Base-by-base conservation (phyloP, 2,888 invertebrate genomes). In the Drosophila greeni region DNA sequence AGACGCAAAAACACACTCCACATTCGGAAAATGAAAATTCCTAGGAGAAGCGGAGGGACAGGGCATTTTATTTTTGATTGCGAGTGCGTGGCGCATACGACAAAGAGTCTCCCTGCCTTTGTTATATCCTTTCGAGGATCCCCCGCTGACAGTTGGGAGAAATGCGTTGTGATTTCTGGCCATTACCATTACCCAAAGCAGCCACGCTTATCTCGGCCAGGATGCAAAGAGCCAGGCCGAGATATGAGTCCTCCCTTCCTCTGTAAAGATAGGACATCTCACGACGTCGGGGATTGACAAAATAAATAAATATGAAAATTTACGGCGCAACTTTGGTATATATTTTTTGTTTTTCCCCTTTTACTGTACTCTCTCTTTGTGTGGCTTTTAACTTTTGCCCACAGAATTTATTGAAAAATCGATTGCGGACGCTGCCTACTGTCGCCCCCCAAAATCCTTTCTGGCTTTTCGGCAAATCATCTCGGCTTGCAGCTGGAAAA, bases 241-340 rank as follows among this genome's bases (percentile, higher is more conserved):
- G 57, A 45, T 20, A 61, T 37, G 40, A 18, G 74, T 69, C 45
- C n/a, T n/a, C 14, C 18, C 18, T 75, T 80, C 29, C 72, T 80
- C 74, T 68, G 75, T 70, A 77, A 75, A 73, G 73, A 76, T 75
- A 62, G 45, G 45, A 29, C 18, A 45, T 42, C 24, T 26, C 42
- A 34, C 39, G 31, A 66, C 42, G 42, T 2, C 42, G n/a, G n/a
- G 83, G 83, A 84, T 82, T 80, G 84, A 82, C 84, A 84, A 82
- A 84, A 82, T 82, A 82, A 82, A 82, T 82, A 82, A 82, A 84
- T 82, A 82, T 82, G 83, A 84, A 82, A 84, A 84, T 82, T 82
- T 82, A 82, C 84, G 84, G 80, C 68, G 70, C 64, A 82, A 82
- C 55, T 81, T 82, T 58, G 52, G 52, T 31, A 23, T 42, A 20